A percentile compares a stretch with the other conserved stretches of the same genome.
These are phyloP conservation scores for Eurystomus gularis DNA, from an alignment of 2,113 vertebrate genomes.

Conservation along the genomic window DNA sequence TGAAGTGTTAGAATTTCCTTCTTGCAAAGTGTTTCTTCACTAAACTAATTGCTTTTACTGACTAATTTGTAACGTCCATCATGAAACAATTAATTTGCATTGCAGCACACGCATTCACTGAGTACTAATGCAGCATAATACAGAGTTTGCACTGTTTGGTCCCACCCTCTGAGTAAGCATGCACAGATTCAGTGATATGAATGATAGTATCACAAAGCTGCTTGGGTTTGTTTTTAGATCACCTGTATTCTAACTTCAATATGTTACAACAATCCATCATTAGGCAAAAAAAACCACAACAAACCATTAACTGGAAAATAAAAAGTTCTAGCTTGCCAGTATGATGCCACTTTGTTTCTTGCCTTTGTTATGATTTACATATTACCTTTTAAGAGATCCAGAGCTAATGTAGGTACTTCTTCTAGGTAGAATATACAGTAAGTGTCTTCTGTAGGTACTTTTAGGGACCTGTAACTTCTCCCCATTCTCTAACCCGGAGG, in stretches of 20 bases:
- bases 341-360: not conserved
- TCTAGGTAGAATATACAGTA: not conserved
- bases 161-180: not conserved
- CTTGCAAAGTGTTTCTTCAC: not conserved
- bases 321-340: not conserved
- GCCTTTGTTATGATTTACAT: not conserved
- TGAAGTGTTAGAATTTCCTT: not conserved
- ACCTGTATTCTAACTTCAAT: not conserved
- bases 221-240: not conserved
- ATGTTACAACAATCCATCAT: not conserved
- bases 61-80: not conserved
- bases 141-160: not conserved
- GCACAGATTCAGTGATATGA: not conserved
- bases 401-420: not conserved
- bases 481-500: not conserved
- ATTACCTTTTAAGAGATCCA: not conserved
- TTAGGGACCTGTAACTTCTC: not conserved
- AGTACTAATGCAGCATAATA: not conserved
- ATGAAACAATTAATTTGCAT: not conserved
- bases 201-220: not conserved
- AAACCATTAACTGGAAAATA: not conserved
- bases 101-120: fast-evolving
- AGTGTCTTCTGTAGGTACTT: not conserved
- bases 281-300: not conserved
- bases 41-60: not conserved